Evolutionary conservation across 2,888 invertebrate genomes (phyloP).

Genomic region (Cantharis lateralis): DNA sequence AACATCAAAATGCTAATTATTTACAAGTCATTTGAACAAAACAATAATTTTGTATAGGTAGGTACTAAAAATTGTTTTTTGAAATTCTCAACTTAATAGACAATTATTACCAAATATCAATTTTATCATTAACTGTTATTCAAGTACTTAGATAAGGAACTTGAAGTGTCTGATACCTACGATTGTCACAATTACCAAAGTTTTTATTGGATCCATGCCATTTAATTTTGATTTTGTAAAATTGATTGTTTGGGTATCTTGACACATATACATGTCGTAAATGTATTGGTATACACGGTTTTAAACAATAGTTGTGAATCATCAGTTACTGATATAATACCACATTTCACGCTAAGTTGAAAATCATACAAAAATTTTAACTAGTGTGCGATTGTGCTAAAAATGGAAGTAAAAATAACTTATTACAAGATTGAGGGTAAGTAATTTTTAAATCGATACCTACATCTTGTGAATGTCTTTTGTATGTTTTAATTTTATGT

Average conservation of each 20-base stretch:
- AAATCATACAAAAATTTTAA: background rate
- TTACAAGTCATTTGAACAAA: background rate
- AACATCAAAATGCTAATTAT: background rate
- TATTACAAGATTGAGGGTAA: constrained; percentile 2
- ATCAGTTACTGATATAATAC: background rate
- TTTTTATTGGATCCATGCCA: background rate
- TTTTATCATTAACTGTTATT: background rate
- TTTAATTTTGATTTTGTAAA: background rate
- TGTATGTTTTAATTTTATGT: background rate
- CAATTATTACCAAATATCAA: background rate
- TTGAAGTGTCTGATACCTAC: background rate
- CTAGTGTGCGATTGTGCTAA: background rate
- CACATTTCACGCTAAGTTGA: background rate
- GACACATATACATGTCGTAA: background rate
- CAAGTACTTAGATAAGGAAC: background rate
- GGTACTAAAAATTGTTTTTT: background rate
- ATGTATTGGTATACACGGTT: background rate
- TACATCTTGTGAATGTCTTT: background rate
- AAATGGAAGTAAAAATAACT: background rate
- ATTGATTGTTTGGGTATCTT: background rate
- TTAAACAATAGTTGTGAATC: background rate
- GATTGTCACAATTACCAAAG: background rate
- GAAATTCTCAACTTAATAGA: background rate
- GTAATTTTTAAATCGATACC: background rate
- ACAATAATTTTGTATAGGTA: background rate